Conservation (phyloP, 2,888 invertebrate species). For the Pegoplata infirma region DNA sequence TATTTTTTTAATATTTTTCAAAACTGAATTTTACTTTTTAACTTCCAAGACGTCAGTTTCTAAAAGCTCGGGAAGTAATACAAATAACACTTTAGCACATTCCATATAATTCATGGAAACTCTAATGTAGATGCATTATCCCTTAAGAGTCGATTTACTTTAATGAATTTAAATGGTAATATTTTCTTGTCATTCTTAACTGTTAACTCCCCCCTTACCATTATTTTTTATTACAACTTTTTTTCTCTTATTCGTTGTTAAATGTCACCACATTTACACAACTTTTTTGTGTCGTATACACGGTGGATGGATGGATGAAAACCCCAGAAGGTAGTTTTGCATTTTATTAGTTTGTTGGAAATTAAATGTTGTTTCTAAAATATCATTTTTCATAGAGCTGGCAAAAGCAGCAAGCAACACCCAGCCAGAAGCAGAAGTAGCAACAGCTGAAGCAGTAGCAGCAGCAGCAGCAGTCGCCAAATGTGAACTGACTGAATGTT, state of each 20-base stretch:
- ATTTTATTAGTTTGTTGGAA: conserved; percentile 47
- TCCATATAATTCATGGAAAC: too few species aligned
- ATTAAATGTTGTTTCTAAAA: conserved; percentile 33
- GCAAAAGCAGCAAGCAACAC: background rate
- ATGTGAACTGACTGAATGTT: too few species aligned
- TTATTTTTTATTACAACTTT: background rate
- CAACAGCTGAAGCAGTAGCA: background rate
- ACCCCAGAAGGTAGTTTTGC: conserved; percentile 32
- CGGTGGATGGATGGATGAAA: background rate
- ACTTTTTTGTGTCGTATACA: background rate
- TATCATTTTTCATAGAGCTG: background rate
- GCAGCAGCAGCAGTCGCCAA: background rate
- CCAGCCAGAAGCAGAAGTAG: background rate
- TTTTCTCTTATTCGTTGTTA: conserved; percentile 21
- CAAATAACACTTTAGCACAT: too few species aligned
- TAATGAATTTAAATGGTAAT: background rate
- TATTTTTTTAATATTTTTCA: too few species aligned
- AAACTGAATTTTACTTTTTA: too few species aligned
- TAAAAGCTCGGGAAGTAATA: too few species aligned
- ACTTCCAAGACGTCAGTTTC: too few species aligned
- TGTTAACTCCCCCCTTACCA: background rate
- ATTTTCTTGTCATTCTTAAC: background rate
- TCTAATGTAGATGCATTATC: too few species aligned
- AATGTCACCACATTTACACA: conserved; percentile 34
- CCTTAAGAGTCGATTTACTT: too few species aligned